Conservation (phyloP, 92 coral and sea anemone species). For the Heteractis magnifica region DNA sequence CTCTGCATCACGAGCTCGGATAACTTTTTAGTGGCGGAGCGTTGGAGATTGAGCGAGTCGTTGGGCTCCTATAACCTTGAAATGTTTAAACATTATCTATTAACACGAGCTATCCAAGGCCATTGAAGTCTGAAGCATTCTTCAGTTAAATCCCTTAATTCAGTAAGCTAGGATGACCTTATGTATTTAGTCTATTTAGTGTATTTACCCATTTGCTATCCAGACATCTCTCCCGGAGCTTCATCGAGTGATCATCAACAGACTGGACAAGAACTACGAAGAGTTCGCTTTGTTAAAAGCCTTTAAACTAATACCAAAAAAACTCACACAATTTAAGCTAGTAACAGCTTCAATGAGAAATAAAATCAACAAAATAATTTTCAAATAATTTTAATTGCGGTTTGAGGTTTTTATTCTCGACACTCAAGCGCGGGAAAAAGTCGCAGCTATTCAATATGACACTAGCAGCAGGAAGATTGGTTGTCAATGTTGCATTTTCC, state of each 20-base stretch:
- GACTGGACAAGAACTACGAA: slow-evolving; percentile 10
- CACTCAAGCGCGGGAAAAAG: background rate
- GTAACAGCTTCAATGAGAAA: background rate
- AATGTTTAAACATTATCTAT: background rate
- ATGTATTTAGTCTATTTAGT: slow-evolving; percentile 16
- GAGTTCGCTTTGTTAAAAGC: background rate
- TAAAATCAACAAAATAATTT: background rate
- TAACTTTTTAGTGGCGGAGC: background rate
- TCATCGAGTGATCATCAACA: slow-evolving; percentile 11
- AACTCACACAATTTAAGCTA: background rate
- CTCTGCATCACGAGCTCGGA: background rate
- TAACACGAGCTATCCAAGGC: background rate
- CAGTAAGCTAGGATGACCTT: slow-evolving; percentile 1
- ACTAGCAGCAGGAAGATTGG: background rate
- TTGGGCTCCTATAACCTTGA: background rate
- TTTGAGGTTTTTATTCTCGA: background rate
- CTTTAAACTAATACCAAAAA: background rate
- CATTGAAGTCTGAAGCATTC: slow-evolving; percentile 1
- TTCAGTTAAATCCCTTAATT: slow-evolving; percentile 11
- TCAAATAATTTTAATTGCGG: background rate
- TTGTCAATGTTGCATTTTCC: slow-evolving; percentile 13
- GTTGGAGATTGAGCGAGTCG: background rate
- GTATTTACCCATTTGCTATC: background rate
- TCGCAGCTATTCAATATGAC: background rate
- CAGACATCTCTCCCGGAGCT: slow-evolving; percentile 38